A percentile compares a stretch with the other conserved stretches of the same genome.
Evolutionary conservation across 2,113 vertebrate genomes (phyloP).

Genomic region (Dolichallabes microphthalmus): DNA sequence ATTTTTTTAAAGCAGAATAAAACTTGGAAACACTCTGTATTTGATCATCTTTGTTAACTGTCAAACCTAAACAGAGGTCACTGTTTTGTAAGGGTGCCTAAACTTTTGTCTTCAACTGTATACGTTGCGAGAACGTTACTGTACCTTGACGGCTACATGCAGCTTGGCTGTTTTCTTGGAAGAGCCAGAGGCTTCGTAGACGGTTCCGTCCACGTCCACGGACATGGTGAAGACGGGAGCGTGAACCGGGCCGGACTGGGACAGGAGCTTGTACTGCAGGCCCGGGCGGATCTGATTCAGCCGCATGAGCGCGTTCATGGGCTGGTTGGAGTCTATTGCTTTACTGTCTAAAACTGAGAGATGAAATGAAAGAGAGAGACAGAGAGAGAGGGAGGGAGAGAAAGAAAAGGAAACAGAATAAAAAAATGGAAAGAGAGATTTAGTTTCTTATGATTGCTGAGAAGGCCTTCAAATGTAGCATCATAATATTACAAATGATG

Average conservation of each 20-base stretch:
- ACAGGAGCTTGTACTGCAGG: slow-evolving; percentile 96
- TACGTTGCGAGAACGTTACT: slow-evolving; percentile 55
- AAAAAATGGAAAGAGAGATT: too few relatives aligned
- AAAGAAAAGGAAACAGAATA: neutral
- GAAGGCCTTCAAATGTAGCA: neutral
- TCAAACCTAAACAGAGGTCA: neutral
- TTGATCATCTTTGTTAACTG: neutral
- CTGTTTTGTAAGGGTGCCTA: neutral
- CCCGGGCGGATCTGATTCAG: slow-evolving; percentile 98
- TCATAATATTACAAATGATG: neutral
- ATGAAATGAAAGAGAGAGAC: slow-evolving; percentile 16
- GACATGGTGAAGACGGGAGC: slow-evolving; percentile 99
- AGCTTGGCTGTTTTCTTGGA: slow-evolving; percentile 99
- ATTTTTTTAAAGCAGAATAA: too few relatives aligned
- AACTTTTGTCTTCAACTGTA: neutral
- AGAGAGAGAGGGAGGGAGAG: neutral
- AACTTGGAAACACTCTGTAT: neutral
- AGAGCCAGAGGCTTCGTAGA: slow-evolving; percentile 94
- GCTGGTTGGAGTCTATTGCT: slow-evolving; percentile 95
- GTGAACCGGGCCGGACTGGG: slow-evolving; percentile 97
- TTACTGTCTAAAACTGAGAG: slow-evolving; percentile 91
- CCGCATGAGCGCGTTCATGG: slow-evolving; percentile 98
- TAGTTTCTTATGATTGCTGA: neutral
- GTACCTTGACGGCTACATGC: slow-evolving; percentile 97
- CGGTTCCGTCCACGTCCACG: slow-evolving; percentile 92